Evolutionary conservation across 1,140 invertebrate species (phyloP), one percentile per base, ranked within the genome.

Genomic region (Acromyrmex echinatior): DNA sequence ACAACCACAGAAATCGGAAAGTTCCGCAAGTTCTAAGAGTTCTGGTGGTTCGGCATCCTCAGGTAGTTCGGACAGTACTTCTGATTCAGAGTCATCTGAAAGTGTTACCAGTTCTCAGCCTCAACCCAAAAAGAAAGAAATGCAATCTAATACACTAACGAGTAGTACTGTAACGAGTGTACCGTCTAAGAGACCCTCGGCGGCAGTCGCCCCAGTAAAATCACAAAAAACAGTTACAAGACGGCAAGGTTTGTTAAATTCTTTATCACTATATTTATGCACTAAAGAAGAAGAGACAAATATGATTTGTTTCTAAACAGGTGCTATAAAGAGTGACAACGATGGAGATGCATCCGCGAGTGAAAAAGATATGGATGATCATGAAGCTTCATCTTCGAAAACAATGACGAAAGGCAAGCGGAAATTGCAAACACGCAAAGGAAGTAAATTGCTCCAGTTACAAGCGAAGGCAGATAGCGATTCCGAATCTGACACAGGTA

Each of bases 401-500:
- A 86, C 91, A 60, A 70, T 91, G n/a, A 76, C 84, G 3, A 96
- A 95, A 84, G 93, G 95, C 39, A 96, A 96, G 66, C 92, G 94
- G 76, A 96, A 96, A 85, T 74, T 94, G 18, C 95, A 95, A 60
- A 92, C 95, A 0, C 94, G 95, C 28, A 96, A 95, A 87, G 92
- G 93, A 45, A 96, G 94, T 88, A 96, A 96, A 91, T 92, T 95
- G 35, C 87, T 96, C 16, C 93, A 94, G 81, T 91, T 94, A 85
- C 92, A 93, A 80, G 87, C 93, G 53, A 94, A 95, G 88, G 85
- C 60, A 4, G 93, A 86, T 18, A 96, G 94, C 60, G 96, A 96
- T 90, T 95, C 96, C 3, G 96, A 96, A 88, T 96, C 96, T 66
- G 96, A 96, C 63, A 92, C 95, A 89, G 95, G 96, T 96, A 92